Conservation (phyloP, 2,797 vertebrate species). For the Hemibagrus guttatus region DNA sequence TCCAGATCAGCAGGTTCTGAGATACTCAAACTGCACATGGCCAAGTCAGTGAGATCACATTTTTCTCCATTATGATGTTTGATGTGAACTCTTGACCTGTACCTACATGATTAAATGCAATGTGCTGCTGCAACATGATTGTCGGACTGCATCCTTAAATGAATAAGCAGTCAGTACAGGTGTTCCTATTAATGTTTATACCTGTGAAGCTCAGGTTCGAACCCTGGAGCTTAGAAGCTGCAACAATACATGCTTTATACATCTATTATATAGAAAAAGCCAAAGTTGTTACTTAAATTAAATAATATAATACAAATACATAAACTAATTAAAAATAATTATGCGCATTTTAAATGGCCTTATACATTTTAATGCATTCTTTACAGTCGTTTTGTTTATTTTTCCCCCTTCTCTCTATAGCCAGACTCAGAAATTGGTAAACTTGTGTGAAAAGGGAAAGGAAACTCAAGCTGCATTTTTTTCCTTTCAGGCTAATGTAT, state of each 20-base stretch:
- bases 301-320: neutral
- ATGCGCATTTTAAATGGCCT: neutral
- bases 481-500: slow-evolving; percentile 21
- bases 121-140: neutral
- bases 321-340: neutral
- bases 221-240: neutral
- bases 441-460: neutral
- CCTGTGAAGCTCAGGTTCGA: neutral
- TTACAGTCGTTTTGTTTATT: neutral
- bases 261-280: neutral
- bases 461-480: slow-evolving; percentile 19
- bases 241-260: neutral
- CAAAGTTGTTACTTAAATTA: neutral
- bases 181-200: neutral
- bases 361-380: no score
- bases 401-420: neutral
- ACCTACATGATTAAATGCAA: neutral
- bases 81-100: neutral
- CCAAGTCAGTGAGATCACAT: neutral
- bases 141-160: neutral
- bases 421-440: neutral
- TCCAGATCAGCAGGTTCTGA: neutral
- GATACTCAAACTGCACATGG: neutral
- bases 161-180: neutral
- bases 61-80: neutral